phyloP scores from a whole-genome alignment of 2,888 invertebrate genomes.

The Hymenopus coronatus region DNA sequence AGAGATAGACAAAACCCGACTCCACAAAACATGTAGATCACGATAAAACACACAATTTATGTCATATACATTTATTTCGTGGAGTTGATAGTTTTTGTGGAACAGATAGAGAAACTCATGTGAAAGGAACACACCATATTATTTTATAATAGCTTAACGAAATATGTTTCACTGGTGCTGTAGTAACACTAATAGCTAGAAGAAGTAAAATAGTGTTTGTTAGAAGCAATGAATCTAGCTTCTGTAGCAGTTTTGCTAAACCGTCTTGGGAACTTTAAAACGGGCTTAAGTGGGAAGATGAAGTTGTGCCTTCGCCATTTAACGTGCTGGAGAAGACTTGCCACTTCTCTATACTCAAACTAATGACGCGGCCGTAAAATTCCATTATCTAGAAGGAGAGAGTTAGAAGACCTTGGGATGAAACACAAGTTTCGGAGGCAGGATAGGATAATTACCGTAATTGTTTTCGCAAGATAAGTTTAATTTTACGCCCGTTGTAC shows the following conservation, averaged over 20 bases:
- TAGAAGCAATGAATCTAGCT: neutral
- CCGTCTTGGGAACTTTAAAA: slow-evolving; percentile 1
- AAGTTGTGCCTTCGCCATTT: neutral
- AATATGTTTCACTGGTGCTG: neutral
- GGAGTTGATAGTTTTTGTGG: too few relatives aligned
- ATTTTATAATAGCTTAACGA: too few relatives aligned
- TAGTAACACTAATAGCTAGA: neutral
- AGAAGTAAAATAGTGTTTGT: neutral
- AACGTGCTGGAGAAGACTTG: slow-evolving; percentile 5
- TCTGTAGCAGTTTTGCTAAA: neutral
- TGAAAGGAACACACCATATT: too few relatives aligned
- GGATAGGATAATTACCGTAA: slow-evolving; percentile 9
- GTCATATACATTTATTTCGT: too few relatives aligned
- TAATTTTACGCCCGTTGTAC: slow-evolving; percentile 2
- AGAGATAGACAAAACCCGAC: too few relatives aligned
- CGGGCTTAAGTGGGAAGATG: neutral
- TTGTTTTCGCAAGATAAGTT: slow-evolving; percentile 14
- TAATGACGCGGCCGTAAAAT: slow-evolving; percentile 11
- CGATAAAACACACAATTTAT: too few relatives aligned
- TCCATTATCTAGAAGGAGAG: slow-evolving; percentile 2
- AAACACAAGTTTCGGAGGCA: neutral
- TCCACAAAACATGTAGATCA: too few relatives aligned
- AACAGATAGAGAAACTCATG: too few relatives aligned
- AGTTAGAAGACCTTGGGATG: neutral
- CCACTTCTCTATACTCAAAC: slow-evolving; percentile 5